A percentile compares a stretch with the other conserved stretches of the same genome.
Evolutionary conservation across 2,113 vertebrate species (phyloP).

Genomic region (Antigone vipio): DNA sequence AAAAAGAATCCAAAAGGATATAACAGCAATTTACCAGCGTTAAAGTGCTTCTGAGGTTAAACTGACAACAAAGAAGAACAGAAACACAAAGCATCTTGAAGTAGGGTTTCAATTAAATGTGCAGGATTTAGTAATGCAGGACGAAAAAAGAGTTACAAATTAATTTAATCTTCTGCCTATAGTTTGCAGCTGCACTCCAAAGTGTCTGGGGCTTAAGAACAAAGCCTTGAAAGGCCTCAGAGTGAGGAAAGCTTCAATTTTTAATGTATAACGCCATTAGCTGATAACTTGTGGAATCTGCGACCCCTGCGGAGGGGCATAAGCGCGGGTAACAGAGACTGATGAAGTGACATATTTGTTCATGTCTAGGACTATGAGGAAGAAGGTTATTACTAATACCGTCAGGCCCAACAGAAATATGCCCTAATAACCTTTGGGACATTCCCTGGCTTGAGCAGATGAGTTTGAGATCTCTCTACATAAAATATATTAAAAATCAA

Average conservation of each 20-base stretch:
- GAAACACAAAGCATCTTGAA: constrained; percentile 77
- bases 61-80: constrained; percentile 74
- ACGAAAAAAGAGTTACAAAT: constrained; percentile 77
- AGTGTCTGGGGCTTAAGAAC: constrained; percentile 79
- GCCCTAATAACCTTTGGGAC: constrained; percentile 75
- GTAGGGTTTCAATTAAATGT: constrained; percentile 83
- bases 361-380: constrained; percentile 54
- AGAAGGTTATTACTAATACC: constrained; percentile 69
- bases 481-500: constrained; percentile 70
- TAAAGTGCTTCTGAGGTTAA: constrained; percentile 79
- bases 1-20: constrained; percentile 71
- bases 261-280: constrained; percentile 89
- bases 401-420: constrained; percentile 65
- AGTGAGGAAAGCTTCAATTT: constrained; percentile 79
- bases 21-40: constrained; percentile 77
- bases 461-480: constrained; percentile 38
- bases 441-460: constrained; percentile 49
- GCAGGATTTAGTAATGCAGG: constrained; percentile 78
- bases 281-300: constrained; percentile 85
- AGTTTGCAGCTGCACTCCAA: constrained; percentile 78
- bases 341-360: constrained; percentile 76
- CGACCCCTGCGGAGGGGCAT: constrained; percentile 80
- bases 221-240: constrained; percentile 80
- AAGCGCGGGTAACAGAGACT: constrained; percentile 72
- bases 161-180: constrained; percentile 88